Percentiles rank a stretch among this genome's conserved stretches.
Evolutionary conservation across 2,113 vertebrate genomes (phyloP).

Genomic region (Upupa epops): DNA sequence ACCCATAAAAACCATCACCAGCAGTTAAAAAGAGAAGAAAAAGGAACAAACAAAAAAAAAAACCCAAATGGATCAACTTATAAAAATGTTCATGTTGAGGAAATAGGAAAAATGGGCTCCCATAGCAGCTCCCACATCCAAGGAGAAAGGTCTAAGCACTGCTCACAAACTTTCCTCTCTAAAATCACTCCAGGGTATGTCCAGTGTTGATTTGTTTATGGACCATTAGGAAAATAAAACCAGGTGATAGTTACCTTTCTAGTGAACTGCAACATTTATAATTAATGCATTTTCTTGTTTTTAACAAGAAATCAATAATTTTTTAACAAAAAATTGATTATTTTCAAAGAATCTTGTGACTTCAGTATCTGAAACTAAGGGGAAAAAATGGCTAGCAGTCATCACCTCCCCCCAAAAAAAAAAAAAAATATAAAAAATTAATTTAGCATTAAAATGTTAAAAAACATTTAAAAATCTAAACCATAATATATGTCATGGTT

Average conservation of each 20-base stretch:
- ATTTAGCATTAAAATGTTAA: neutral
- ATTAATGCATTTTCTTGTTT: neutral
- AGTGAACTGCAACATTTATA: neutral
- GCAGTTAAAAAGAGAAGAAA: neutral
- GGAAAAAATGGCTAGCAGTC: neutral
- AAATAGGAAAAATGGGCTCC: neutral
- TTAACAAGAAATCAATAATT: neutral
- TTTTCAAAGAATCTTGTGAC: neutral
- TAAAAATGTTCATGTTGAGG: neutral
- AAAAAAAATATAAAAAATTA: neutral
- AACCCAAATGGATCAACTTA: rapidly evolving
- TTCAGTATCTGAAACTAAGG: neutral
- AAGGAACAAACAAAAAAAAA: neutral
- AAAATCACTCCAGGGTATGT: rapidly evolving
- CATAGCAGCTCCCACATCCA: neutral
- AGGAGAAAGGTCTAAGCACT: neutral
- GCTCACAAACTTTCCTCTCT: neutral
- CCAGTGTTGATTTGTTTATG: neutral
- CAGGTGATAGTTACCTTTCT: neutral
- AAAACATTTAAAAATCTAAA: no score
- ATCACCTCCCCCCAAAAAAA: neutral
- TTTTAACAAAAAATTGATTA: neutral
- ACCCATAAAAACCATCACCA: rapidly evolving
- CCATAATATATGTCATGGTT: neutral
- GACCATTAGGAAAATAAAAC: neutral